These are phyloP conservation scores for Asbolus verrucosus DNA, from an alignment of 1,140 invertebrate genomes.

Conservation along the genomic window DNA sequence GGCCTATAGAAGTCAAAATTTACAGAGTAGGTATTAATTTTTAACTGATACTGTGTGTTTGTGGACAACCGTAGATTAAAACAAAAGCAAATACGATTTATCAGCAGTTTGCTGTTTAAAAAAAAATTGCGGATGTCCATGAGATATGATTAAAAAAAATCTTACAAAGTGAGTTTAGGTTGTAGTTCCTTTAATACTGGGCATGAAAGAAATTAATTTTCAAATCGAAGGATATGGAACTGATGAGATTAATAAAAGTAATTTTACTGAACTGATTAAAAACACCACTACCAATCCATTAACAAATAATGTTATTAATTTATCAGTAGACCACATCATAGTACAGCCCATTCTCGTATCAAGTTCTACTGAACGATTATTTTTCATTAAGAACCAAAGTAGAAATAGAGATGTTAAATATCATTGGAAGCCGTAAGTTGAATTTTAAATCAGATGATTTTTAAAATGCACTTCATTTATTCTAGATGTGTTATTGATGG, in stretches of 20 bases:
- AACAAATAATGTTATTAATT: constrained; percentile 5
- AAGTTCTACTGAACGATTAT: neutral
- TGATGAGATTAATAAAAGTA: neutral
- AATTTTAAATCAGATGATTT: no score
- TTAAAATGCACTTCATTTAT: neutral
- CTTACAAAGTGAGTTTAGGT: constrained; percentile 1
- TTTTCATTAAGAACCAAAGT: constrained; percentile 16
- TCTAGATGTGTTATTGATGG: constrained; percentile 10
- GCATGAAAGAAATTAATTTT: neutral
- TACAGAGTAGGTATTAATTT: constrained; percentile 43
- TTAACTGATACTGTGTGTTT: no score
- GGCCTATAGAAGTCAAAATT: constrained; percentile 51
- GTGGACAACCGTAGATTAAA: no score
- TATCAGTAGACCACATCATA: constrained; percentile 1
- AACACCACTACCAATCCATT: neutral
- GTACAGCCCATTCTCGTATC: neutral
- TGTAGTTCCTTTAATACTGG: constrained; percentile 22
- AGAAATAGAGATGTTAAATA: constrained; percentile 50
- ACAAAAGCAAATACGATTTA: no score
- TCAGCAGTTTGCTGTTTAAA: no score
- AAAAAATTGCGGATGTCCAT: no score
- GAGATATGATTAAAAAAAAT: neutral
- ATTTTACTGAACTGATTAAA: neutral
- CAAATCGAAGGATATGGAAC: constrained; percentile 15
- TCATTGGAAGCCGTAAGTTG: constrained; percentile 43